Evolutionary conservation across 2,888 invertebrate species (phyloP), one percentile per base, ranked within the genome.

Genomic region (Euclidia mi): DNA sequence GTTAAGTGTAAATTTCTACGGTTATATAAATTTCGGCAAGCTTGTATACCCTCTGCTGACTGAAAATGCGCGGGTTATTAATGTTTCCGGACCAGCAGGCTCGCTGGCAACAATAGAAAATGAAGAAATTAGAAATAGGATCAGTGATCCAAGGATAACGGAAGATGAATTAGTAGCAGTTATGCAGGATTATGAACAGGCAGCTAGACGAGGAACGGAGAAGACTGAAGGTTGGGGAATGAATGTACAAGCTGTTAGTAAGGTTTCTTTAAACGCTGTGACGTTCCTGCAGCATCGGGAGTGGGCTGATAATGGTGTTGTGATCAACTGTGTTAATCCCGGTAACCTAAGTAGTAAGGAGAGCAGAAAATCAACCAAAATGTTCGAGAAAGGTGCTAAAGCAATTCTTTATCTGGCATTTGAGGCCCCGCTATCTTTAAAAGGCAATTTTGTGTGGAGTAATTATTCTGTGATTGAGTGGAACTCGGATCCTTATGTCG

Each of bases 71-170:
- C 95, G 96, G 77, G 97, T 98, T 7, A 96, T 97, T 0, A 97
- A 97, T 74, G 90, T 98, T 0, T 97, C 97, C 0, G 97, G 97
- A 64, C 95, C 96, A 3, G 95, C 95, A 10, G 97, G 97, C 0
- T 95, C 96, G 46, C 83, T 97, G 34, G 90, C 94, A 0, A 91
- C 93, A 2, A 96, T 97, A 63, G 95, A 96, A 41, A 95, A 95
- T 44, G 90, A 95, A 70, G 87, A 88, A 6, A 87, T 96, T 7
- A 94, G 95, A 65, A 87, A 87, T 42, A 95, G 94, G 81, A 94
- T 97, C 1, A 91, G 95, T 40, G 87, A 95, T 79, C 83, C 95
- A 0, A 87, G 87, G 11, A 82, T 97, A 15, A 96, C 95, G 0
- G 95, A 96, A 80, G 91, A 95, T 38, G 89, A 96, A 61, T 82